phyloP scores from a whole-genome alignment of 1,140 invertebrate genomes.

The Apis dorsata region DNA sequence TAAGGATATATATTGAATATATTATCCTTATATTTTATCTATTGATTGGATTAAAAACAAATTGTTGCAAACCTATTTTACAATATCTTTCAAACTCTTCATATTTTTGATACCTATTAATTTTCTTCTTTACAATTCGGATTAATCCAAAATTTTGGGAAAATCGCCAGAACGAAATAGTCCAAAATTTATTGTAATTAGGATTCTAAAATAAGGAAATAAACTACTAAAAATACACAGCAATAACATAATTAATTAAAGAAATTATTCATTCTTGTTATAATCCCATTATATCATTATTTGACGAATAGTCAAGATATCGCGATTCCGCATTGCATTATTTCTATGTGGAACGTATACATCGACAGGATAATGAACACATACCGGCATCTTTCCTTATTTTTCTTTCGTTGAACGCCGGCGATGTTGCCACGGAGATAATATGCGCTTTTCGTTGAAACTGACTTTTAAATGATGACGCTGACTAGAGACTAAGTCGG shows the following conservation, averaged over 20 bases:
- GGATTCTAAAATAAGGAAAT: constrained; percentile 30
- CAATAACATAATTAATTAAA: not conserved
- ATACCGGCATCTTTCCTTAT: constrained; percentile 73
- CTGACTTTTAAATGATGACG: constrained; percentile 71
- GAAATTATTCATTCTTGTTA: not conserved
- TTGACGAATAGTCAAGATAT: not conserved
- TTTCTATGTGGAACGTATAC: not conserved
- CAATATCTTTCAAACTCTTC: not conserved
- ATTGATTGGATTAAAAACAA: not conserved
- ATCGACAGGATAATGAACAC: constrained; percentile 47
- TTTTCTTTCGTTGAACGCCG: constrained; percentile 23
- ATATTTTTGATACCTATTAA: not conserved
- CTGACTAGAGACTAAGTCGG: constrained; percentile 75
- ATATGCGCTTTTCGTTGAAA: constrained; percentile 29
- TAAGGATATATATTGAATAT: too few species aligned
- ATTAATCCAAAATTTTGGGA: constrained; percentile 40
- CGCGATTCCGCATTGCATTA: not conserved
- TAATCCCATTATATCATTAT: not conserved
- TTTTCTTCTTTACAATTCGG: not conserved
- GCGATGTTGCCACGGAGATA: constrained; percentile 24
- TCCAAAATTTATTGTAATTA: constrained; percentile 44
- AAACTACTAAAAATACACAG: not conserved
- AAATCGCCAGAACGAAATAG: constrained; percentile 40
- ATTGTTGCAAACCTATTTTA: not conserved
- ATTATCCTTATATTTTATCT: not conserved